Base-by-base conservation (phyloP, 2,113 vertebrate genomes). In the Ovis canadensis region DNA sequence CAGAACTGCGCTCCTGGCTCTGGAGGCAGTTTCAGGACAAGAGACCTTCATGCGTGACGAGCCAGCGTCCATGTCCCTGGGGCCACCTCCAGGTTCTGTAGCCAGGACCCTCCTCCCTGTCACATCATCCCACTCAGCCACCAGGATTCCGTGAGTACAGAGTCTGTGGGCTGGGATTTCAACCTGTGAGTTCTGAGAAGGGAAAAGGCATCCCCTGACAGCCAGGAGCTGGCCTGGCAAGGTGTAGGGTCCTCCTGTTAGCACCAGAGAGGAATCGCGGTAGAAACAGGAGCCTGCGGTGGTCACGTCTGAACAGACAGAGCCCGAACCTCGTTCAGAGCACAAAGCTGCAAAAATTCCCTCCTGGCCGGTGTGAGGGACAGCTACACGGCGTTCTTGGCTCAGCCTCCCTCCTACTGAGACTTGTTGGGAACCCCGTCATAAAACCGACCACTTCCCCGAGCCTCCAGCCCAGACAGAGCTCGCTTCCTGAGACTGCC, bases 251-350 rank as follows among this genome's bases (percentile, higher is more conserved):
- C 25, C 21, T 48, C 16, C 29, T 17, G 23, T 2, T 23, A 7
- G 7, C 16, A 6, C 7, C 27, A 15, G 45, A 16, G 21, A n/a
- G 0, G 31, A 3, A 16, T 15, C 2, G 1, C 6, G 27, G 25
- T 7, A 31, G 54, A 52, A 57, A 31, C 31, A 64, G 29, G n/a
- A n/a, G 15, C 25, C 4, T 3, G 3, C 3, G 2, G 48, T 15
- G 43, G 3, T 33, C 92, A 25, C 0, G 0, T 7, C 29, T 40
- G 45, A 74, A 5, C 9, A 36, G 25, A 60, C 8, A 12, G 29
- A 74, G 19, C 3, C 1, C 0, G 15, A 54, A 27, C 31, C 2
- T 1, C 9, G 13, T 15, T 25, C 29, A 15, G 33, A 43, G 33
- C 40, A 27, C 77, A 36, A 3, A 64, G 36, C 9, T 12, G 1